Base-by-base conservation (phyloP, 30 jellyfish, hydroid and myxozoan species). In the Cassiopea andromeda region DNA sequence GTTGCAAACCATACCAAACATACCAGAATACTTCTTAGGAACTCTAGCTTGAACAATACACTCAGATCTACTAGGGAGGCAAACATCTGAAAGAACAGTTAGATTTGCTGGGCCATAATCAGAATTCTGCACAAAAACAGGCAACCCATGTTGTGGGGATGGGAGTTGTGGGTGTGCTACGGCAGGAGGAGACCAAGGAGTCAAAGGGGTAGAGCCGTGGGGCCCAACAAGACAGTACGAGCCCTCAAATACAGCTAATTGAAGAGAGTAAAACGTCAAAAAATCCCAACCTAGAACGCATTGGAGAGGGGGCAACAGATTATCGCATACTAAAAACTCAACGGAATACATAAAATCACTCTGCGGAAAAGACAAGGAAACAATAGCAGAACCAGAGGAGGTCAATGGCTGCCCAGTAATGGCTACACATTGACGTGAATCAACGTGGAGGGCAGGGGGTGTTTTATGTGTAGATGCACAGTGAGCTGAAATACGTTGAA, bases 261-360 rank as follows among this genome's bases (percentile, higher is more conserved):
- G 73, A 2, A 82, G 71, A 1, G 50, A 46, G 68, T 82, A 60
- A 44, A 64, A 38, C 50, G 91, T 82, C 69, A 82, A 58, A 71
- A 82, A 48, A 66, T 27, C 91, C 83, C 91, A 82, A n/a, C 91
- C 91, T 59, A 82, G 76, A 79, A 82, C 78, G 48, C 91, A 82
- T 70, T 82, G 68, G 46, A 82, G 83, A 68, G 83, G 73, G 15
- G 83, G 82, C 17, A 66, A 68, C 69, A 82, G 13, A 74, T 82
- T 82, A 45, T 73, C 77, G 60, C 83, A 82, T 47, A 82, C 91
- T 48, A 67, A 58, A 61, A 82, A 82, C 46, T 68, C 78, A 48
- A 71, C 74, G 13, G 58, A 17, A 82, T 82, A 82, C 71, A 48
- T 16, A 75, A 75, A 75, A 38, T 75, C 83, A 78, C 71, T 50